Percentiles rank a stretch among this genome's conserved stretches.
Evolutionary conservation across 92 coral and sea anemone species (phyloP).

Genomic region (Pocillopora meandrina): DNA sequence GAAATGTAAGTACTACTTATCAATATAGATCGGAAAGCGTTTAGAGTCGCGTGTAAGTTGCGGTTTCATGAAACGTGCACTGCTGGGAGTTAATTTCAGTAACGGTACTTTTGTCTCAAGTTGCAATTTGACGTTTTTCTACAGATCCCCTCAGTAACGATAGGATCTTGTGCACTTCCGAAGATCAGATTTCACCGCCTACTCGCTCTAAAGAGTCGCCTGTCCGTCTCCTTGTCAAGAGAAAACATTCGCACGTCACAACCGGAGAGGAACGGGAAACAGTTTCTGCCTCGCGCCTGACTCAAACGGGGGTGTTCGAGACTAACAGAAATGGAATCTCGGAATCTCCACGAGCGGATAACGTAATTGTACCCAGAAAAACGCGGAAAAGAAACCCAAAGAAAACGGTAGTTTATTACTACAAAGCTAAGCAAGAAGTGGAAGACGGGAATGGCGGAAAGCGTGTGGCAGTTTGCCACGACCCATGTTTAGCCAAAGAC

Average conservation of each 20-base stretch:
- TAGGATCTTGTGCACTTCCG: slow-evolving; percentile 26
- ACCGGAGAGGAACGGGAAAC: slow-evolving; percentile 25
- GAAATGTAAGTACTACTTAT: neutral
- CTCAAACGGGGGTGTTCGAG: slow-evolving; percentile 2
- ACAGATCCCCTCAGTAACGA: slow-evolving; percentile 58
- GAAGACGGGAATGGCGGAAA: slow-evolving; percentile 17
- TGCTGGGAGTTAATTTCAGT: slow-evolving; percentile 17
- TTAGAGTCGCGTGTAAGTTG: neutral
- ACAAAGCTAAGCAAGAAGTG: slow-evolving; percentile 24
- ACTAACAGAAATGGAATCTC: slow-evolving; percentile 17
- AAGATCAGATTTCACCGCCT: slow-evolving; percentile 60
- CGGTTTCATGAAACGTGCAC: neutral
- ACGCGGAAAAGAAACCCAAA: slow-evolving; percentile 64
- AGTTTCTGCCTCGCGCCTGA: slow-evolving; percentile 1
- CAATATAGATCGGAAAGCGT: slow-evolving; percentile 1
- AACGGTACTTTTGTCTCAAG: slow-evolving; percentile 49
- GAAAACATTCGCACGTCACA: slow-evolving; percentile 22
- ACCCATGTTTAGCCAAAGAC: neutral
- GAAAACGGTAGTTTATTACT: slow-evolving; percentile 56
- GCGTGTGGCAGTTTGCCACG: slow-evolving; percentile 5
- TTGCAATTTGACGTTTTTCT: slow-evolving; percentile 9
- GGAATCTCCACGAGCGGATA: slow-evolving; percentile 28
- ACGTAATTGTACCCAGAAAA: slow-evolving; percentile 29
- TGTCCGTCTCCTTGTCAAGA: slow-evolving; percentile 7
- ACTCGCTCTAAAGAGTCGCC: no score